These are phyloP conservation scores for Galerucella nymphaeae DNA, from an alignment of 2,888 invertebrate species.

Conservation along the genomic window DNA sequence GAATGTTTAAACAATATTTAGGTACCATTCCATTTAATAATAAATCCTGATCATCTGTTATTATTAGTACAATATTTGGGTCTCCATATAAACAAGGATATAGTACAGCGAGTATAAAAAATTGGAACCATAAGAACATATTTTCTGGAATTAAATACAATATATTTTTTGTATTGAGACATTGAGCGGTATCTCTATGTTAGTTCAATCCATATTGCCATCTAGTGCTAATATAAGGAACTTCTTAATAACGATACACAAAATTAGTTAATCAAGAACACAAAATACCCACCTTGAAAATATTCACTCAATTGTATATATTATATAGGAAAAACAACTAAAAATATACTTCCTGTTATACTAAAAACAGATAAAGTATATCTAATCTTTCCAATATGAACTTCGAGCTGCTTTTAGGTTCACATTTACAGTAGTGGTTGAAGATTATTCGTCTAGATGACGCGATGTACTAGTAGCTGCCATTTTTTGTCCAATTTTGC, in stretches of 20 bases:
- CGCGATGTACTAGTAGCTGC: not conserved
- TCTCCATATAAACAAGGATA: constrained; percentile 8
- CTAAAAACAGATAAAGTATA: not conserved
- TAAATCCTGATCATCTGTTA: constrained; percentile 90
- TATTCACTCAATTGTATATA: not conserved
- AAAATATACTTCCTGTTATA: not conserved
- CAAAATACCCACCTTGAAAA: too few relatives aligned
- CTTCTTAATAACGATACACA: too few relatives aligned
- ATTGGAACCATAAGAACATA: not conserved
- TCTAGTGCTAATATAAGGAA: too few relatives aligned
- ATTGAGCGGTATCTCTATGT: too few relatives aligned
- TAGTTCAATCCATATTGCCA: too few relatives aligned
- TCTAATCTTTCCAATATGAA: not conserved
- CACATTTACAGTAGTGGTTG: not conserved
- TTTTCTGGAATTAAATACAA: not conserved
- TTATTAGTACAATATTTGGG: constrained; percentile 80
- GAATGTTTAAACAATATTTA: constrained; percentile 59
- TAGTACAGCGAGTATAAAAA: not conserved
- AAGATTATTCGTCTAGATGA: not conserved
- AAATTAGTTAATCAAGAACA: too few relatives aligned
- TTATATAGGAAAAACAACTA: not conserved
- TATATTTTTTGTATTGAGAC: too few relatives aligned
- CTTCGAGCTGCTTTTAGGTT: not conserved
- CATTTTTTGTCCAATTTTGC: not conserved
- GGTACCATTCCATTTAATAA: constrained; percentile 83